Evolutionary conservation across 92 coral and sea anemone species (phyloP).

Genomic region (Porites lobata): DNA sequence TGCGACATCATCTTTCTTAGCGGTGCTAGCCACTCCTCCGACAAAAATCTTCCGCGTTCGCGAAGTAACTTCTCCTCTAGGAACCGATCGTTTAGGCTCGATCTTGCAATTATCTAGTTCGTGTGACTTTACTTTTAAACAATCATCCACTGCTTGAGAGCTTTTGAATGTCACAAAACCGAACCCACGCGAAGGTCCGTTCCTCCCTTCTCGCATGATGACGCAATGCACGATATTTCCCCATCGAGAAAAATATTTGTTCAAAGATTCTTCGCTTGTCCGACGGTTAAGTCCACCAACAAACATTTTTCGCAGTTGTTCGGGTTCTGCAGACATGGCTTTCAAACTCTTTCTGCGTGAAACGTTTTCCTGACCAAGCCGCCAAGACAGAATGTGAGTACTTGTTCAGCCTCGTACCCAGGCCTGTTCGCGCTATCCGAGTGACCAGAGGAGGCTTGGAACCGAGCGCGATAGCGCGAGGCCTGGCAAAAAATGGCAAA

Average conservation of each 20-base stretch:
- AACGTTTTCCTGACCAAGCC: neutral
- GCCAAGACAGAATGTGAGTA: slow-evolving; percentile 7
- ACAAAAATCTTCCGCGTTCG: slow-evolving; percentile 91
- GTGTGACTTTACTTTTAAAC: slow-evolving; percentile 78
- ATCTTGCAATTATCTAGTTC: slow-evolving; percentile 91
- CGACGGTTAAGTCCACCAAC: slow-evolving; percentile 95
- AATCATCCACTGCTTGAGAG: slow-evolving; percentile 89
- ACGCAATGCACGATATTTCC: slow-evolving; percentile 96
- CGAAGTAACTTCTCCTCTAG: slow-evolving; percentile 88
- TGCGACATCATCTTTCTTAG: slow-evolving; percentile 86
- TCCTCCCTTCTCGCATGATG: slow-evolving; percentile 86
- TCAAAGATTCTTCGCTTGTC: slow-evolving; percentile 89
- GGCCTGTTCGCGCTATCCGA: too few relatives aligned
- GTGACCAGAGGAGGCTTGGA: too few relatives aligned
- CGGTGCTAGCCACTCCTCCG: slow-evolving; percentile 97
- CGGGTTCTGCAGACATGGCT: slow-evolving; percentile 71
- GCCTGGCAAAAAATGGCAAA: too few relatives aligned
- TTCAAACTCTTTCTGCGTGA: neutral
- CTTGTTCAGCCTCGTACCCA: too few relatives aligned
- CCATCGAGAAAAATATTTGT: slow-evolving; percentile 94
- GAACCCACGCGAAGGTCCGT: slow-evolving; percentile 93
- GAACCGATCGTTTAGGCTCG: slow-evolving; percentile 98
- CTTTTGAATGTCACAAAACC: slow-evolving; percentile 95
- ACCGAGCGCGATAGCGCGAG: too few relatives aligned
- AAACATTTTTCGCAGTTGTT: slow-evolving; percentile 93